Base-by-base conservation (phyloP, 2,888 invertebrate species). In the Germaria angustata region DNA sequence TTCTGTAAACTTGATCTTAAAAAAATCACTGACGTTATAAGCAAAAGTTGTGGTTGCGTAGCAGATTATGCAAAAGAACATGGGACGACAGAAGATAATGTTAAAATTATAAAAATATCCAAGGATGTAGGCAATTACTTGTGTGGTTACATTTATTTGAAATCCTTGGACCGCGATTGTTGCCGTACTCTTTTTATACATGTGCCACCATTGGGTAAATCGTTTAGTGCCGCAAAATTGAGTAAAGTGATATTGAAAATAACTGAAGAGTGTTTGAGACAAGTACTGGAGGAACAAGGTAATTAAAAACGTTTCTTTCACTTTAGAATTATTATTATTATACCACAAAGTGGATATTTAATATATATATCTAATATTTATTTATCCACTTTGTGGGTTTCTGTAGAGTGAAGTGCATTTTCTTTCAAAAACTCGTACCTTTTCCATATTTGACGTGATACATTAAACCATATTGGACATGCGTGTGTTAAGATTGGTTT, bases 121-220 rank as follows among this genome's bases (percentile, higher is more conserved):
- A 86, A 87, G 34, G 88, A 91, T 77, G 89, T 90, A 1, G 91
- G 91, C 69, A 92, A 94, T 88, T 96, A 94, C 89, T 91, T 96
- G 5, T 96, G 96, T 89, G 96, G 96, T 87, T 96, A 94, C 88
- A 94, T 93, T 76, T 96, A 94, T 91, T 94, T 94, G 87, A 93
- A 93, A 76, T 96, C 96, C 0, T 90, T 96, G 65, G 93, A 92
- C 86, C 92, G 94, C 41, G 92, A 95, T 89, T 88, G 89, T 15
- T 87, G 90, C 7, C 92, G 93, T 69, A 92, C 93, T 28, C 90
- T 96, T n/a, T 96, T 96, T 89, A 92, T 96, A 28, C 96, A 96
- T 91, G 95, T 96, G 1, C 96, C 96, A 15, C 93, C 94, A 0
- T 88, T 95, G 57, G 88, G 93, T 81, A 89, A 92, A 77, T 94